Evolutionary conservation across 1,140 invertebrate genomes (phyloP).

Genomic region (Fopius arisanus): DNA sequence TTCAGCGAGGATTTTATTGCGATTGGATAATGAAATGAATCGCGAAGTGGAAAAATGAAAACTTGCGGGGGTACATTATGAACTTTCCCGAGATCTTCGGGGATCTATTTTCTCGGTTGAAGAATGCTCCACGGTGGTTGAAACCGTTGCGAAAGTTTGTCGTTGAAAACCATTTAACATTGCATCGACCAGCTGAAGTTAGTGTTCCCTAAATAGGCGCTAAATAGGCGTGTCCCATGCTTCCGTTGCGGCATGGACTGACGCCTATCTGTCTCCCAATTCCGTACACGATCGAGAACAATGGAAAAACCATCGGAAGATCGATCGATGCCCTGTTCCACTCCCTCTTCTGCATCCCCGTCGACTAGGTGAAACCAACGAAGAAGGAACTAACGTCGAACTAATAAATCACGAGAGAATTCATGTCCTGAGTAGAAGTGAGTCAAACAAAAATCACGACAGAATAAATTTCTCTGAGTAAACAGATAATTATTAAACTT

Average conservation of each 20-base stretch:
- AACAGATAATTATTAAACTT: too few relatives aligned
- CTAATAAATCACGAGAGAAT: too few relatives aligned
- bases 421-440: too few relatives aligned
- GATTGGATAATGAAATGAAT: too few relatives aligned
- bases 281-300: neutral
- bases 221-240: slow-evolving; percentile 29
- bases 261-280: neutral
- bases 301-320: neutral
- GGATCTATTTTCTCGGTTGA: neutral
- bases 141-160: slow-evolving; percentile 25
- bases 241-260: slow-evolving; percentile 18
- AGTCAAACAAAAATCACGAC: too few relatives aligned
- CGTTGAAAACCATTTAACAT: slow-evolving; percentile 27
- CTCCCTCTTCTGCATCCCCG: too few relatives aligned
- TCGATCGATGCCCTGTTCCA: neutral
- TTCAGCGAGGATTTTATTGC: too few relatives aligned
- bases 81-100: neutral
- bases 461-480: too few relatives aligned
- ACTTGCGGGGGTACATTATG: neutral
- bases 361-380: too few relatives aligned
- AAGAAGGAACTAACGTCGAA: too few relatives aligned
- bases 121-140: neutral
- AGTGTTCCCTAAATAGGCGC: slow-evolving; percentile 14
- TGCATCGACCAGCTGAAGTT: neutral
- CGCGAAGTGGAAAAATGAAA: too few relatives aligned